These are phyloP conservation scores for Ibycter americanus DNA, from an alignment of 2,797 vertebrate species.

Conservation along the genomic window DNA sequence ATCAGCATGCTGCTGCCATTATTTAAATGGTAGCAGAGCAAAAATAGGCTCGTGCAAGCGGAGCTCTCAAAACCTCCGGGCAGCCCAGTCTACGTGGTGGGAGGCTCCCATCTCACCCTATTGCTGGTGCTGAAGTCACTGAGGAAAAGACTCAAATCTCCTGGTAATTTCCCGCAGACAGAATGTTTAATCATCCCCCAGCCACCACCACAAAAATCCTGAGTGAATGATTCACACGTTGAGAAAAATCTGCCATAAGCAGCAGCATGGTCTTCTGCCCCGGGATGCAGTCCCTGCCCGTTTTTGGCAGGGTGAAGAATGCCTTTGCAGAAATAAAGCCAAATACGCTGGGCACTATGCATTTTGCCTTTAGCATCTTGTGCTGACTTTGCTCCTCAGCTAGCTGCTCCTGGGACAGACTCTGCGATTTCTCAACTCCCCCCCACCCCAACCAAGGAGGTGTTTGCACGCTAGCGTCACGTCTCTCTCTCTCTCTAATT, in stretches of 20 bases:
- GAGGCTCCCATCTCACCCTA: not conserved
- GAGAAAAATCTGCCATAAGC: conserved; percentile 42
- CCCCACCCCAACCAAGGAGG: not conserved
- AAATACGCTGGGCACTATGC: not conserved
- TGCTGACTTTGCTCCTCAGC: conserved; percentile 12
- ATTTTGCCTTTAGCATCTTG: conserved; percentile 27
- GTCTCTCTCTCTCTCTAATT: conserved; percentile 35
- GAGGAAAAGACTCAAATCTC: conserved; percentile 64
- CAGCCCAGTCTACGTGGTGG: rapidly evolving
- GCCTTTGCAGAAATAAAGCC: conserved; percentile 43
- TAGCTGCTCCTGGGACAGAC: conserved; percentile 24
- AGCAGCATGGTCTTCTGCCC: conserved; percentile 19
- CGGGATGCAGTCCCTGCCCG: not conserved
- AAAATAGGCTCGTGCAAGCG: not conserved
- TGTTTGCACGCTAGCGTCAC: not conserved
- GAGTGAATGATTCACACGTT: conserved; percentile 63
- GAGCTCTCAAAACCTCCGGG: not conserved
- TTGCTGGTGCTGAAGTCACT: not conserved
- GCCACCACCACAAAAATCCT: conserved; percentile 21
- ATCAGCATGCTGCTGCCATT: conserved; percentile 44
- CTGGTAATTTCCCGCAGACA: conserved; percentile 70
- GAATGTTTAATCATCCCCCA: conserved; percentile 72
- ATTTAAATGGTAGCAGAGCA: conserved; percentile 34
- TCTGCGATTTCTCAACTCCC: not conserved
- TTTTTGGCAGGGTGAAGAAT: not conserved